Base-by-base conservation (phyloP, 2,113 vertebrate genomes). In the Tenrec ecaudatus region DNA sequence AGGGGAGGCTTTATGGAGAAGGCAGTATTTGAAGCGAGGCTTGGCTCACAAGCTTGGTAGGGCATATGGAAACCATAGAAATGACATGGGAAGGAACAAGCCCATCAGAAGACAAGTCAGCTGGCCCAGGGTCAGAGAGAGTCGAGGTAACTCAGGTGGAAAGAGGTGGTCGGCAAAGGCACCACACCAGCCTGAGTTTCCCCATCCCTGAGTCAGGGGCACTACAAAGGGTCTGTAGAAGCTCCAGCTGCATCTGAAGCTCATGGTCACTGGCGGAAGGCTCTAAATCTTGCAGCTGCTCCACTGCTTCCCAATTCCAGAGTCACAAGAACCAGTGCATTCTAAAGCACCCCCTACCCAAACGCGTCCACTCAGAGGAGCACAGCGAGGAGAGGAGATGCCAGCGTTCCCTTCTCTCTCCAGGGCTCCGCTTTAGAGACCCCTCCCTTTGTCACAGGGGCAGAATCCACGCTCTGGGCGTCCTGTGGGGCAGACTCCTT, bases 91-190 rank as follows among this genome's bases (percentile, higher is more conserved):
- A 79, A 53, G 25, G 17, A 4, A 81, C 36, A 12, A 57, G 20
- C 0, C 0, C 23, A 14, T 10, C 8, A 17, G 69, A 87, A 29
- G 62, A 40, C 7, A 2, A 0, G 4, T 17, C 10, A 69, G 36
- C 66, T 16, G 4, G n/a, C 81, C 77, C 58, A 47, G 93, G 75
- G 9, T 3, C 89, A 64, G 29, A 85, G 7, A 64, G 9, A 25
- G 43, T 66, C 0, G 0, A 31, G 36, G 23, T 15, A n/a, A 80
- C 43, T 29, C 38, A 36, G 38, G 58, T 2, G 11, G 22, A 64
- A 68, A 31, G 27, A 33, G 57, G 31, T 7, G 1, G 31, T 57
- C 47, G 1, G 23, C 33, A 0, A 3, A 73, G 23, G 20, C 17
- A 0, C 25, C 2, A 19, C 62, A 38, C 19, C 53, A 47, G 38